phyloP scores from a whole-genome alignment of 2,797 vertebrate genomes.

The Tarsius wallacei region DNA sequence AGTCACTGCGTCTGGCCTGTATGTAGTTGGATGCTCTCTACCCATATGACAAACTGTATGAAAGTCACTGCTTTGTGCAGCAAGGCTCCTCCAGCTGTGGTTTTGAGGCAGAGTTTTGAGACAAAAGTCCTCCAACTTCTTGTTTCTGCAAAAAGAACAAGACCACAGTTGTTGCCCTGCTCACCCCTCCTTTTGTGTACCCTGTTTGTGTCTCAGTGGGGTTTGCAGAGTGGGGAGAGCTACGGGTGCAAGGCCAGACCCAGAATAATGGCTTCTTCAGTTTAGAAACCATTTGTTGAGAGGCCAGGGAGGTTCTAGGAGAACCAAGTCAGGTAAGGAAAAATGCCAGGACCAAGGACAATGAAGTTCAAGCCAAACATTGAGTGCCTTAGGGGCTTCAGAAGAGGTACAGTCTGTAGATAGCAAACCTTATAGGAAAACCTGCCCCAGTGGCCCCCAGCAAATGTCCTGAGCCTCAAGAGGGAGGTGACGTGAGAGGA shows the following conservation, averaged over 20 bases:
- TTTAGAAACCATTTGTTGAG: not conserved
- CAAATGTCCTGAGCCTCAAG: accelerated
- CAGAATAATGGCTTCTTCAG: not conserved
- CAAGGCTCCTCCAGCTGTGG: too few relatives aligned
- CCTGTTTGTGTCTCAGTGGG: not conserved
- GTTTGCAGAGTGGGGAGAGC: not conserved
- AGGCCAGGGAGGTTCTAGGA: not conserved
- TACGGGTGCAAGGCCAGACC: not conserved
- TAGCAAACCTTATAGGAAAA: not conserved
- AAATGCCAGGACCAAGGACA: too few relatives aligned
- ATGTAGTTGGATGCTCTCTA: not conserved
- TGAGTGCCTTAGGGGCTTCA: not conserved
- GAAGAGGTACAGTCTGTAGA: not conserved
- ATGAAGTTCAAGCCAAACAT: not conserved
- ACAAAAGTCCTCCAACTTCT: not conserved
- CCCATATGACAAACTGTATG: not conserved
- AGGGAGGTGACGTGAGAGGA: not conserved
- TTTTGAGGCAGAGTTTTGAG: not conserved
- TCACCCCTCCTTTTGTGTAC: not conserved
- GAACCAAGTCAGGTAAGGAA: not conserved
- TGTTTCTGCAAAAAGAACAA: not conserved
- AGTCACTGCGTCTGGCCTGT: too few relatives aligned
- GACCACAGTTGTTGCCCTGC: not conserved
- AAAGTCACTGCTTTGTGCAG: too few relatives aligned
- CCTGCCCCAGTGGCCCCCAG: not conserved